Evolutionary conservation across 2,113 vertebrate species (phyloP), one percentile per base, ranked within the genome.

Genomic region (Rhea pennata): DNA sequence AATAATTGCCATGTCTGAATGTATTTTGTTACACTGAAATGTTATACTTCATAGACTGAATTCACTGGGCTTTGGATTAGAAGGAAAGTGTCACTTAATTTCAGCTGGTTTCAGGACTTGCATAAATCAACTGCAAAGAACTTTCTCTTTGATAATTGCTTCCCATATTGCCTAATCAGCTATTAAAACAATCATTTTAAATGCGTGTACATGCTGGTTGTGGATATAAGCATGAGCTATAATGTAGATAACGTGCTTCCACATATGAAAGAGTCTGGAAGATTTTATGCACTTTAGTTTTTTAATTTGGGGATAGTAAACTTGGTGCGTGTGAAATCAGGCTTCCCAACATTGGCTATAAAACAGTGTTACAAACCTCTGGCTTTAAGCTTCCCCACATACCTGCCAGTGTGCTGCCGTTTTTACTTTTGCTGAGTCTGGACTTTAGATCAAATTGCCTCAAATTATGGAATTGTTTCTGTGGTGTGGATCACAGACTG

Each of bases 261-360:
- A 62, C 12, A 13, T 21, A 23, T 59, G 44, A 74, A 64, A 64
- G 79, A 51, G 29, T 50, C 54, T 61, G 61, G 73, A 59, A 81
- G 44, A 21, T 17, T 31, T 46, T 54, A 40, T 56, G 16, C 21
- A 29, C 36, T 76, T 67, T 10, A 3, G 14, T 82, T 3, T 8
- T 87, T 56, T 8, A 64, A 29, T 84, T 71, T 67, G 61, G 50
- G 8, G 2, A 22, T 26, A 23, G 22, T 33, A 22, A 79, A 54
- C 17, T 15, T 46, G 16, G 23, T 22, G 26, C 9, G 5, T 10
- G 7, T 71, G 62, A 75, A 82, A 64, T 59, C 33, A 46, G 74
- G 44, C 31, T 78, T 82, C 16, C 27, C 19, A 71, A 4, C 9
- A 9, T 10, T 46, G 73, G 54, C n/a, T 36, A 2, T 0, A 0